Conservation (phyloP, 2,113 vertebrate species). For the Microcebus griseorufus region DNA sequence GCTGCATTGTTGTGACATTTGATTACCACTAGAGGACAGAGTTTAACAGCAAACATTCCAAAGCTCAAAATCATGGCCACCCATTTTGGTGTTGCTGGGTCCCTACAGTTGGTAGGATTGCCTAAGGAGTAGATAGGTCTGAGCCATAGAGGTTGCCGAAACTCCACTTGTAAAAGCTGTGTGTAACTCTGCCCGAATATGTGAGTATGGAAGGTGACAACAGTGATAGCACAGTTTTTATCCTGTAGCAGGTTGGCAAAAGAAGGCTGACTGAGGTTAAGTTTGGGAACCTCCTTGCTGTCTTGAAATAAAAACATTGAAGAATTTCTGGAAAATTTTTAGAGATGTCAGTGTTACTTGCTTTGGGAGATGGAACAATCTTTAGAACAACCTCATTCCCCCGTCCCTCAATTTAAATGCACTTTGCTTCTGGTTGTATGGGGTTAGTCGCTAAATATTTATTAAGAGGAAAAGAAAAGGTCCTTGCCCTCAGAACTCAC, state of each 20-base stretch:
- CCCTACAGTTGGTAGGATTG: not conserved
- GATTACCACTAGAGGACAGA: conserved; percentile 81
- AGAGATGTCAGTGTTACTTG: not conserved
- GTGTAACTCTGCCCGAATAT: not conserved
- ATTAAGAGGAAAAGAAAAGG: not conserved
- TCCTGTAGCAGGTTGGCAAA: not conserved
- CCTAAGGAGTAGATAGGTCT: not conserved
- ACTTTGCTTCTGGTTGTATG: not conserved
- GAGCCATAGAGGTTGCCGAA: not conserved
- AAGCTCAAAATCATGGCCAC: not conserved
- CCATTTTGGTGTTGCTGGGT: not conserved
- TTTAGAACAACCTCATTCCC: not conserved
- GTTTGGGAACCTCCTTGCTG: not conserved
- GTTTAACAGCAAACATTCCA: conserved; percentile 65
- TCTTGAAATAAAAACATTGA: not conserved
- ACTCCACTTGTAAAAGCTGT: not conserved
- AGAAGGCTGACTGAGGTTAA: not conserved
- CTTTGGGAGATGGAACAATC: not conserved
- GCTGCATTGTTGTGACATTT: not conserved
- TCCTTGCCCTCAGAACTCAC: not conserved
- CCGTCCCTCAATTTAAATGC: not conserved
- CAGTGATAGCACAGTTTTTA: not conserved
- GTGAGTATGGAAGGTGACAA: not conserved
- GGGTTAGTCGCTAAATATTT: not conserved
- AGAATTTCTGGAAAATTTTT: not conserved